A percentile compares a stretch with the other conserved stretches of the same genome.
These are phyloP conservation scores for Harpegnathos saltator DNA, from an alignment of 1,140 invertebrate species.

Conservation along the genomic window DNA sequence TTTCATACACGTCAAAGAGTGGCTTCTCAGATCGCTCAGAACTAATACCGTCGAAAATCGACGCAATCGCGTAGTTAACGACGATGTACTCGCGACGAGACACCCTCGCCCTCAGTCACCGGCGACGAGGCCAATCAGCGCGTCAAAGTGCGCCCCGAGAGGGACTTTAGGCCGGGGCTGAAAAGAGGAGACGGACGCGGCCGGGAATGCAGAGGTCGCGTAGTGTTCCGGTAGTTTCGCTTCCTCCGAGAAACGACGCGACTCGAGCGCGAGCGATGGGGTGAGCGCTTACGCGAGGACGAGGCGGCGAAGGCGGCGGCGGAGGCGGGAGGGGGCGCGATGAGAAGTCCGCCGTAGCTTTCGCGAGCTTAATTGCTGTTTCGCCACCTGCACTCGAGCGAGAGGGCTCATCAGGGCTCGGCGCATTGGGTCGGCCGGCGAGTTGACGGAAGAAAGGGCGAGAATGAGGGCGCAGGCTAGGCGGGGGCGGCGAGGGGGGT, in stretches of 20 bases:
- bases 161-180: slow-evolving; percentile 49
- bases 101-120: neutral
- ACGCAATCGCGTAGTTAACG: too few relatives aligned
- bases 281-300: too few relatives aligned
- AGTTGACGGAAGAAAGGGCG: slow-evolving; percentile 4
- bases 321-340: slow-evolving; percentile 2
- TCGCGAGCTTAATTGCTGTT: slow-evolving; percentile 65
- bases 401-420: slow-evolving; percentile 34
- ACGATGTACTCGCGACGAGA: neutral
- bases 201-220: slow-evolving; percentile 38
- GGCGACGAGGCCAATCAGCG: slow-evolving; percentile 17
- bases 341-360: slow-evolving; percentile 30
- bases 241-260: slow-evolving; percentile 43
- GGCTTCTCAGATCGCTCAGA: too few relatives aligned
- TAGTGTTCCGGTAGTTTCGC: slow-evolving; percentile 64
- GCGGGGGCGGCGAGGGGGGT: neutral
- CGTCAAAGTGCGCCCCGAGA: slow-evolving; percentile 7
- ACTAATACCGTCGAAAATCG: too few relatives aligned
- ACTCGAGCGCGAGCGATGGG: too few relatives aligned
- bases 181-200: slow-evolving; percentile 12
- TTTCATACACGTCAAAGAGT: too few relatives aligned
- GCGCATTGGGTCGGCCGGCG: slow-evolving; percentile 3
- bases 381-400: slow-evolving; percentile 57
- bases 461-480: neutral
- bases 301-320: too few relatives aligned